These are phyloP conservation scores for Hylaeus anthracinus DNA, from an alignment of 1,140 invertebrate species.

Conservation along the genomic window DNA sequence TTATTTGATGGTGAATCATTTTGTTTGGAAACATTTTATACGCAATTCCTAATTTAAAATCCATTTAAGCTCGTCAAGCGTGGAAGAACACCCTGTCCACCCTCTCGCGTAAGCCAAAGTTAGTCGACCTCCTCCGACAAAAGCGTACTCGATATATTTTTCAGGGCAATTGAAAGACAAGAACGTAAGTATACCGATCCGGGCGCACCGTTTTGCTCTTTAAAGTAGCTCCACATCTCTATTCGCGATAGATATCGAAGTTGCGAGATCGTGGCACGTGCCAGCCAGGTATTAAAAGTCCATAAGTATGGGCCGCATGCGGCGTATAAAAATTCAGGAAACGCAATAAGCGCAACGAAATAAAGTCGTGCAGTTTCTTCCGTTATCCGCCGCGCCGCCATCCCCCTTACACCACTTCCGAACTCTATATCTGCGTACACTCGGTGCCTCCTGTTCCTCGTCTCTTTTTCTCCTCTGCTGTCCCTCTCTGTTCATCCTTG, in stretches of 20 bases:
- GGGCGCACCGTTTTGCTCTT: too few species aligned
- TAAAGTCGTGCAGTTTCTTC: conserved; percentile 73
- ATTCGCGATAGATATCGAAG: conserved; percentile 56
- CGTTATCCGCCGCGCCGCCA: conserved; percentile 64
- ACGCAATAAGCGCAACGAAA: conserved; percentile 75
- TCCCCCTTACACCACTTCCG: conserved; percentile 43
- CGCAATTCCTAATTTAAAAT: too few species aligned
- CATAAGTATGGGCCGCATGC: conserved; percentile 65
- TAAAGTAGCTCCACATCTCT: conserved; percentile 32
- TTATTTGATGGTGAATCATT: too few species aligned
- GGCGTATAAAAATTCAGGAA: conserved; percentile 73
- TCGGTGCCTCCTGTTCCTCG: background rate
- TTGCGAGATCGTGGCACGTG: conserved; percentile 59
- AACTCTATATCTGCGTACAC: conserved; percentile 22
- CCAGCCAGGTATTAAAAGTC: conserved; percentile 64
- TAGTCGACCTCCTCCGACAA: too few species aligned
- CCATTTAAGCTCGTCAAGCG: too few species aligned
- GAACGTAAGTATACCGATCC: background rate
- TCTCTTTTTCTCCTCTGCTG: background rate
- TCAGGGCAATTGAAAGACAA: too few species aligned
- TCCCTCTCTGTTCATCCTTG: too few species aligned
- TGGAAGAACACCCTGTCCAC: too few species aligned
- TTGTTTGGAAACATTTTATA: too few species aligned
- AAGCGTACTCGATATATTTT: too few species aligned
- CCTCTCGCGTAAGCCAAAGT: too few species aligned